Evolutionary conservation across 2,797 vertebrate species (phyloP).

Genomic region (Gambusia yucatana): DNA sequence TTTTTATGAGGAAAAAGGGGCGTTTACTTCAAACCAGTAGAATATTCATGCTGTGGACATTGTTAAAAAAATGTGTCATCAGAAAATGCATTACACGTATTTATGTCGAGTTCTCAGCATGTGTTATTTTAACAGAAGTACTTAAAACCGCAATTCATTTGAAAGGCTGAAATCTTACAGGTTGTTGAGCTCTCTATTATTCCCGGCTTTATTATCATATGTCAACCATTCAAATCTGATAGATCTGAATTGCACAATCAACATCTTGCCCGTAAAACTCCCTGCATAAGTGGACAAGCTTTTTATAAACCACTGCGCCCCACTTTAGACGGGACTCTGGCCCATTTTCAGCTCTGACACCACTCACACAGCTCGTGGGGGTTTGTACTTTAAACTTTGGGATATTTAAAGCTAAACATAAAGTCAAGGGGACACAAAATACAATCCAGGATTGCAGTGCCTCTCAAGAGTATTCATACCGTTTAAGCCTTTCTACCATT

Average conservation of each 20-base stretch:
- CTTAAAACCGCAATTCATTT: neutral
- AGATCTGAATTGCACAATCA: constrained; percentile 57
- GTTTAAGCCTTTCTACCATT: neutral
- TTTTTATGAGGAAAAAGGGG: constrained; percentile 36
- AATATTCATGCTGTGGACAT: neutral
- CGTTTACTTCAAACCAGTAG: constrained; percentile 1
- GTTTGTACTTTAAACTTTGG: constrained; percentile 44
- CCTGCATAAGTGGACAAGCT: constrained; percentile 60
- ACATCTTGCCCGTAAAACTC: constrained; percentile 52
- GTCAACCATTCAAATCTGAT: constrained; percentile 8
- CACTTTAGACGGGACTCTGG: constrained; percentile 76
- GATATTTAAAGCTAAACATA: constrained; percentile 27
- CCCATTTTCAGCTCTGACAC: constrained; percentile 76
- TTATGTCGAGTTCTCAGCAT: neutral
- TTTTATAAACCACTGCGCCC: constrained; percentile 80
- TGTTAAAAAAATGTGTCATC: neutral
- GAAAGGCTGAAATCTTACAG: constrained; percentile 14
- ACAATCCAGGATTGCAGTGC: neutral
- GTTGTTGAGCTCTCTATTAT: neutral
- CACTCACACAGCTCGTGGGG: constrained; percentile 35
- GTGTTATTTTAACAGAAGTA: neutral
- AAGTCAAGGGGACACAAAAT: neutral
- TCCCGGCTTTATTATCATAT: neutral
- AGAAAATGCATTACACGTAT: neutral
- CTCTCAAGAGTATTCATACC: neutral